A percentile compares a stretch with the other conserved stretches of the same genome.
Evolutionary conservation across 2,888 invertebrate genomes (phyloP).

Genomic region (Leptopilina syphax): DNA sequence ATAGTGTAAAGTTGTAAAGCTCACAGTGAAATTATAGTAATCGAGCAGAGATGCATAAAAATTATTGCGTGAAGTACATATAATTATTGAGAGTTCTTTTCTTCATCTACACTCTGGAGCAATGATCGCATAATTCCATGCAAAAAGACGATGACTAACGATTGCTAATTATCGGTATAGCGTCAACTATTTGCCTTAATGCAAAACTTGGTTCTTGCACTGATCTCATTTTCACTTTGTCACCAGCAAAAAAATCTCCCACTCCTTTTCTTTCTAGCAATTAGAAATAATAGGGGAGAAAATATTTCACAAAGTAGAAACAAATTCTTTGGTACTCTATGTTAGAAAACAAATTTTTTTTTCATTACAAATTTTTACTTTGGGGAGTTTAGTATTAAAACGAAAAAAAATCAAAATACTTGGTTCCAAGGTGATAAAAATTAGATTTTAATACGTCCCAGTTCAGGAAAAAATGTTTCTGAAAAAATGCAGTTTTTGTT

Average conservation of each 20-base stretch:
- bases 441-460: too few relatives aligned
- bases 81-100: neutral
- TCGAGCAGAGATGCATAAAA: slow-evolving; percentile 5
- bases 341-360: too few relatives aligned
- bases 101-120: neutral
- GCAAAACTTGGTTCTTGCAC: neutral
- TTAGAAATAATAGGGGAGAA: neutral
- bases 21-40: neutral
- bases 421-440: too few relatives aligned
- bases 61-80: neutral
- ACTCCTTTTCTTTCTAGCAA: neutral
- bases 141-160: slow-evolving; percentile 9
- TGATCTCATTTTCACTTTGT: neutral
- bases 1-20: neutral
- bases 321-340: too few relatives aligned
- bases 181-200: neutral
- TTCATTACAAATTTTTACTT: too few relatives aligned
- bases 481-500: slow-evolving; percentile 4
- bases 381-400: too few relatives aligned
- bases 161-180: neutral
- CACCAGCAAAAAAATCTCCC: neutral
- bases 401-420: too few relatives aligned
- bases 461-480: too few relatives aligned
- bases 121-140: slow-evolving; percentile 7
- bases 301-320: neutral